Evolutionary conservation across 53 echinoderm and acorn worm genomes (phyloP), one percentile per base, ranked within the genome.

Genomic region (Astropecten irregularis): DNA sequence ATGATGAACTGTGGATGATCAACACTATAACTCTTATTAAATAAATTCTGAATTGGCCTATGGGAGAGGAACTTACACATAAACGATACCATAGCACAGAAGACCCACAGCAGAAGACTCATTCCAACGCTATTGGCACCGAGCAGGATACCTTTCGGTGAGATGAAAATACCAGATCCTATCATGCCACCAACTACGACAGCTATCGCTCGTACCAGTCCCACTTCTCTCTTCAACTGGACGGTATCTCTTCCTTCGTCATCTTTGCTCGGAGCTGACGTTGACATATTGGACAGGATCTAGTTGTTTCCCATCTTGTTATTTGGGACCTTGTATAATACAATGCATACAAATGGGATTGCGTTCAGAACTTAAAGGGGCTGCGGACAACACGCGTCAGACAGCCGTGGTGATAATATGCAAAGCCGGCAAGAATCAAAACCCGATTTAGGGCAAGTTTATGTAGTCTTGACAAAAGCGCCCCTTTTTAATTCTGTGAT

Each of bases 91-190:
- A 46, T 32, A 16, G 46, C 70, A 26, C 70, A 69, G 25, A 69
- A 27, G 16, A 69, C 15, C 70, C 70, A 69, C 16, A 69, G 15
- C 4, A 69, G 26, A 14, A 69, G 47, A 27, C 70, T 69, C 70
- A 69, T 69, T 48, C 70, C 70, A 0, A 69, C 70, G 28, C 70
- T 69, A n/a, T 69, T 44, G 19, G 70, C 31, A 28, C 48, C 48
- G 2, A 47, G 5, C 8, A 69, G 49, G 15, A 69, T 47, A 9
- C 70, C 70, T 11, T 69, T 69, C 3, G 70, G 70, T 4, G 70
- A 28, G 70, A 69, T 69, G 70, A 69, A 69, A 21, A 69, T 69
- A 4, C 70, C 70, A 16, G 70, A 69, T 11, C 70, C 70, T 0
- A 69, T 49, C 70, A 69, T 69, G 0, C 23, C 70, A 3, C 70